These are phyloP conservation scores for Pollimyrus isidori DNA, from an alignment of 2,113 vertebrate genomes.

Conservation along the genomic window DNA sequence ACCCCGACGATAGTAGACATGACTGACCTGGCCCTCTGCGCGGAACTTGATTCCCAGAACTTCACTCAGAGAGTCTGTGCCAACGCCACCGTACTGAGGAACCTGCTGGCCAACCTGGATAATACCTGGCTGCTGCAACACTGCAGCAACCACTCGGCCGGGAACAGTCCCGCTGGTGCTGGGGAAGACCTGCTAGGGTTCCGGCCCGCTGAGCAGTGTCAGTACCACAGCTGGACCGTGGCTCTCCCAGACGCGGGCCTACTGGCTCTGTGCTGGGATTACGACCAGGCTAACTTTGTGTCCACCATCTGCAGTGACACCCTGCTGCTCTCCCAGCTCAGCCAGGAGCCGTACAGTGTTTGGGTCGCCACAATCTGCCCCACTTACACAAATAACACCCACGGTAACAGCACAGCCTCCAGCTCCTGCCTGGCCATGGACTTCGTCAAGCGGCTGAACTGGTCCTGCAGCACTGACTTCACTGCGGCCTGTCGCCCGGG, in stretches of 20 bases:
- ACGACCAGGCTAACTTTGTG: slow-evolving; percentile 57
- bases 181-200: slow-evolving; percentile 37
- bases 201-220: slow-evolving; percentile 46
- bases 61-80: slow-evolving; percentile 59
- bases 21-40: slow-evolving; percentile 60
- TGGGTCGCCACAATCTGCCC: slow-evolving; percentile 59
- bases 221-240: slow-evolving; percentile 55
- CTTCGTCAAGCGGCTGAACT: slow-evolving; percentile 51
- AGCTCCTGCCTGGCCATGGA: slow-evolving; percentile 44
- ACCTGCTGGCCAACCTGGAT: slow-evolving; percentile 58
- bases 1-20: slow-evolving; percentile 57
- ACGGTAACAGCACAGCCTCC: not conserved
- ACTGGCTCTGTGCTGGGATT: slow-evolving; percentile 63
- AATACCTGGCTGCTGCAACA: slow-evolving; percentile 60
- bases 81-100: slow-evolving; percentile 50
- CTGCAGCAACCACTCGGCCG: slow-evolving; percentile 49
- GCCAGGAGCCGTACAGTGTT: slow-evolving; percentile 45
- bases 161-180: not conserved
- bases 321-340: slow-evolving; percentile 41
- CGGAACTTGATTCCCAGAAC: slow-evolving; percentile 53
- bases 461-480: slow-evolving; percentile 57
- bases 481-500: slow-evolving; percentile 47
- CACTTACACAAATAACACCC: slow-evolving; percentile 30
- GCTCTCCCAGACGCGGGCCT: slow-evolving; percentile 43
- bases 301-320: slow-evolving; percentile 48